These are phyloP conservation scores for Chesias legatella DNA, from an alignment of 2,888 invertebrate species.

Conservation along the genomic window DNA sequence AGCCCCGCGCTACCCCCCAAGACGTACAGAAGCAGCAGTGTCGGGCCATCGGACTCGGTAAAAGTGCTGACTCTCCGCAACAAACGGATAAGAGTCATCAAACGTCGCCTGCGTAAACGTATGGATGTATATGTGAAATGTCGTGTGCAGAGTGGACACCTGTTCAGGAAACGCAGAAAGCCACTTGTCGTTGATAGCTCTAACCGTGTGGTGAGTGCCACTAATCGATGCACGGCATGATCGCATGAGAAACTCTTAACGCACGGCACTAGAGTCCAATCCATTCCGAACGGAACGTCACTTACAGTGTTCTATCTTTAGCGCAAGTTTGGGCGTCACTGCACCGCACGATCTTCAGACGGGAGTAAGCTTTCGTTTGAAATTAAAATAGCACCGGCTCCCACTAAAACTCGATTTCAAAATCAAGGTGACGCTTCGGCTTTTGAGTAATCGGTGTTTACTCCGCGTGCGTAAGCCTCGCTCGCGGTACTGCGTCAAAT, in stretches of 20 bases:
- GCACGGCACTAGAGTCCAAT: conserved; percentile 37
- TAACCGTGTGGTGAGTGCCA: conserved; percentile 78
- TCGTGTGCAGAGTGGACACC: conserved; percentile 53
- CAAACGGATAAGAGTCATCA: conserved; percentile 57
- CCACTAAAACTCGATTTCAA: conserved; percentile 70
- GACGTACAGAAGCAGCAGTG: conserved; percentile 72
- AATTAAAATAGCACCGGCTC: conserved; percentile 74
- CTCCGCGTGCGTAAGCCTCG: conserved; percentile 45
- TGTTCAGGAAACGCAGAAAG: conserved; percentile 51
- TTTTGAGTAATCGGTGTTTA: conserved; percentile 68
- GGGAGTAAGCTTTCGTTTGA: conserved; percentile 63
- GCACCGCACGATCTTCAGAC: conserved; percentile 70
- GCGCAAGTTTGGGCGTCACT: conserved; percentile 46
- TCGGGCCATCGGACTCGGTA: conserved; percentile 74
- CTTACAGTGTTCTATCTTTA: conserved; percentile 52
- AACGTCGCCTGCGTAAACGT: conserved; percentile 65
- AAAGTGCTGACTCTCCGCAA: conserved; percentile 56
- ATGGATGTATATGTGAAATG: conserved; percentile 74
- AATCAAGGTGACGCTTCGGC: conserved; percentile 77
- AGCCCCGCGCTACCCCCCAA: conserved; percentile 82
- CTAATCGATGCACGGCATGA: conserved; percentile 64
- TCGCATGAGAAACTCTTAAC: conserved; percentile 54
- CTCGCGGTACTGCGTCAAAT: conserved; percentile 49
- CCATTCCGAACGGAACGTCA: conserved; percentile 25
- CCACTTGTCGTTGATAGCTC: conserved; percentile 52